Conservation (phyloP, 2,888 invertebrate species). For the Tenthredo distinguenda region DNA sequence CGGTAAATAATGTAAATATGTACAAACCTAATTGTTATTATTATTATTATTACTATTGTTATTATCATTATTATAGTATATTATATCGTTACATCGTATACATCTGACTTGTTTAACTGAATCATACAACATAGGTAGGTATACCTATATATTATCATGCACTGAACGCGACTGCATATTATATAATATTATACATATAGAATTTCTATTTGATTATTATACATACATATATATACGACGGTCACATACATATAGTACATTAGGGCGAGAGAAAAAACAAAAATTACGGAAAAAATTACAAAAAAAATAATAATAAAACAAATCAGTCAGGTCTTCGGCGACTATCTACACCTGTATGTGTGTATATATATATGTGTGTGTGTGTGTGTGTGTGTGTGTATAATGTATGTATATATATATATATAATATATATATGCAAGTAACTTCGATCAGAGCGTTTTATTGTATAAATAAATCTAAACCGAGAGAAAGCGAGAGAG, state of each 20-base stretch:
- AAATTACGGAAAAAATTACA: neutral
- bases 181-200: no score
- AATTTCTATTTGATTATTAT: neutral
- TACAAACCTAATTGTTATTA: conserved; percentile 13
- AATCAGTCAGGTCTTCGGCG: neutral
- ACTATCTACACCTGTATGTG: neutral
- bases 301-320: neutral
- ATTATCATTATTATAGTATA: neutral
- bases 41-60: conserved; percentile 4
- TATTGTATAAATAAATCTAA: neutral
- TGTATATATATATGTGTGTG: neutral
- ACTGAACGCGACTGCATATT: no score
- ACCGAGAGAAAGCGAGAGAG: neutral
- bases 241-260: neutral
- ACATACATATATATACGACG: neutral
- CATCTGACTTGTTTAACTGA: no score
- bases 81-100: neutral
- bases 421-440: neutral
- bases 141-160: no score
- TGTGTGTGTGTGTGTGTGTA: neutral
- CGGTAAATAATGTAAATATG: conserved; percentile 22
- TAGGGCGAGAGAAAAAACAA: neutral
- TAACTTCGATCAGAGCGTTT: neutral
- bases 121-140: no score
- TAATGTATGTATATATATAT: no score